phyloP scores from a whole-genome alignment of 2,797 vertebrate species.

The Staurois parvus region DNA sequence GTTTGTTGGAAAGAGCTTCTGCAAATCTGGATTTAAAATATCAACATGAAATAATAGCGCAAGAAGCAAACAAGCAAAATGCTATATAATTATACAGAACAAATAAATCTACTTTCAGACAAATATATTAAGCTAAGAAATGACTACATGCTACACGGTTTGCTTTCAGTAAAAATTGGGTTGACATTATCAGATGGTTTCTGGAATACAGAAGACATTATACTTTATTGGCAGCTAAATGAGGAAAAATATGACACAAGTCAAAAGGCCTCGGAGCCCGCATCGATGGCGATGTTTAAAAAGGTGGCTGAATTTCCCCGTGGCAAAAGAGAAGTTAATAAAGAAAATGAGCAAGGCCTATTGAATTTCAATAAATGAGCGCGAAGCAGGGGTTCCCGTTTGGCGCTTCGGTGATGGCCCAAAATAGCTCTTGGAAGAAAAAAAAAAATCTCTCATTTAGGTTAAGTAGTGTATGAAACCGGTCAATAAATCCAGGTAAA shows the following conservation, averaged over 20 bases:
- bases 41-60: no score
- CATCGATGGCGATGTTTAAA: neutral
- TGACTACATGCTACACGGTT: neutral
- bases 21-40: no score
- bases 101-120: no score
- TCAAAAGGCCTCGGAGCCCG: neutral
- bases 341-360: slow-evolving; percentile 37
- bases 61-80: no score
- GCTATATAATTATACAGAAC: no score
- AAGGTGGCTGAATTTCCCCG: slow-evolving; percentile 15
- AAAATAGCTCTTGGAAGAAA: slow-evolving; percentile 28
- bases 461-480: slow-evolving; percentile 55
- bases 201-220: neutral
- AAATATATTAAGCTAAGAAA: no score
- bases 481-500: slow-evolving; percentile 68
- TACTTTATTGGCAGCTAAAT: slow-evolving; percentile 1
- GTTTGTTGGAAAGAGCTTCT: no score
- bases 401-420: slow-evolving; percentile 15
- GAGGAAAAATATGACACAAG: slow-evolving; percentile 2
- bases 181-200: neutral
- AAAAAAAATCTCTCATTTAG: slow-evolving; percentile 55
- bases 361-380: slow-evolving; percentile 46
- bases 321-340: slow-evolving; percentile 35
- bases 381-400: slow-evolving; percentile 9
- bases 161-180: neutral